Percentiles rank a stretch among this genome's conserved stretches.
Evolutionary conservation across 2,888 invertebrate genomes (phyloP).

Genomic region (Epicampocera succincta): DNA sequence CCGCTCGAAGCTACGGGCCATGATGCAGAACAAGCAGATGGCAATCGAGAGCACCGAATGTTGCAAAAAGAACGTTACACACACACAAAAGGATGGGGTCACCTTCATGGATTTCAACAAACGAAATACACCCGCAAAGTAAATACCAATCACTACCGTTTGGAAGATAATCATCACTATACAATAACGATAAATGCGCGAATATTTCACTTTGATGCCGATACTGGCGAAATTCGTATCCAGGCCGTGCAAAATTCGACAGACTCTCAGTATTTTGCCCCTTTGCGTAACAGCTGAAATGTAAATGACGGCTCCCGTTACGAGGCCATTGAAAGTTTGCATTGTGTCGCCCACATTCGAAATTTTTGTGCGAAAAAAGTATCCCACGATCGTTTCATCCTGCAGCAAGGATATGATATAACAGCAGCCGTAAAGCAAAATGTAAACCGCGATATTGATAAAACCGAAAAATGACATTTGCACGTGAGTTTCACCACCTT

Average conservation of each 20-base stretch:
- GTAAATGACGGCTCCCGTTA: conserved; percentile 78
- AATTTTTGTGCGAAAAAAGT: conserved; percentile 79
- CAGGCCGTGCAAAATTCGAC: conserved; percentile 75
- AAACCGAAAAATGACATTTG: conserved; percentile 73
- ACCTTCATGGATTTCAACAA: conserved; percentile 76
- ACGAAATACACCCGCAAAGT: conserved; percentile 78
- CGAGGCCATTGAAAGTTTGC: conserved; percentile 78
- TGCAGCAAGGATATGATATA: conserved; percentile 75
- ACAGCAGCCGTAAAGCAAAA: conserved; percentile 71
- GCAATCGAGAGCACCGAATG: conserved; percentile 78
- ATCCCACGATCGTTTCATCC: conserved; percentile 78
- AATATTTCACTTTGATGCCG: conserved; percentile 78
- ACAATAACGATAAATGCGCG: conserved; percentile 78
- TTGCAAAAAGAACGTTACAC: conserved; percentile 79
- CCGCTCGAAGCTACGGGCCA: conserved; percentile 78
- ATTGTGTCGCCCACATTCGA: conserved; percentile 78
- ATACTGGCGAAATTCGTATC: conserved; percentile 78
- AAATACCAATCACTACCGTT: conserved; percentile 75
- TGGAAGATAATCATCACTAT: conserved; percentile 76
- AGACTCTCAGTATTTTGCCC: conserved; percentile 74
- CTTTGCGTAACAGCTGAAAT: conserved; percentile 76
- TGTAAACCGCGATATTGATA: conserved; percentile 70
- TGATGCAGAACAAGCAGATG: conserved; percentile 78
- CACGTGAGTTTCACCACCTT: conserved; percentile 75
- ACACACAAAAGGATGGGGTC: conserved; percentile 77